Base-by-base conservation (phyloP, 2,797 vertebrate species). In the Darevskia nairensis region DNA sequence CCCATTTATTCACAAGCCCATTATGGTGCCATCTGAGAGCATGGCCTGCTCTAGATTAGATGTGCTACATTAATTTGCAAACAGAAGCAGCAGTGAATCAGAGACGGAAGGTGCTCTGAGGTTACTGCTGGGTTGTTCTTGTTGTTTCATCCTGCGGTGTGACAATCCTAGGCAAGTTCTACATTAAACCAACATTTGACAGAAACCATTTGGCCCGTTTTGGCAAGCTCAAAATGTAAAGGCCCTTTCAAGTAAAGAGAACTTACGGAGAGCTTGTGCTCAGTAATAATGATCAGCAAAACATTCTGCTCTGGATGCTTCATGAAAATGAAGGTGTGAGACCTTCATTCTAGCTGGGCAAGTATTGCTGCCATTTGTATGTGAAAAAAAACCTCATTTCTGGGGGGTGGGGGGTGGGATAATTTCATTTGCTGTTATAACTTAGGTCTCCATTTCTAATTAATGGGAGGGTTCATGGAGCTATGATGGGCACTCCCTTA, bases 31-130 rank as follows among this genome's bases (percentile, higher is more conserved):
- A 19, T 46, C 79, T 64, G 39, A 50, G 46, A 61, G 27, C 27
- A 23, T 11, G 68, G 35, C 68, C n/a, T 72, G 11, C 17, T 59
- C 50, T 81, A 64, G 39, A 59, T 41, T 59, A 66, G 68, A 66
- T n/a, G 79, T 35, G 88, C 44, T 50, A 88, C 89, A 92, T 88
- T 68, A 74, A 79, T 46, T 1, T 61, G 68, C 21, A 29, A 44
- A 78, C 79, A 88, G 0, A 82, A 0, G 0, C 44, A 74, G 4
- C 66, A 55, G 50, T 55, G 50, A 55, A 55, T 87, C 10, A 87
- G 1, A 81, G 29, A 41, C 2, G 27, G 32, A 23, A 23, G 3
- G 4, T 0, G 23, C 1, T 8, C 9, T 23, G 4, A 55, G 50
- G 13, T 15, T 1, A 55, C 13, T 15, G 50, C 50, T 55, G 3